Conservation (phyloP, 2,797 vertebrate genomes). For the Zalophus californianus region DNA sequence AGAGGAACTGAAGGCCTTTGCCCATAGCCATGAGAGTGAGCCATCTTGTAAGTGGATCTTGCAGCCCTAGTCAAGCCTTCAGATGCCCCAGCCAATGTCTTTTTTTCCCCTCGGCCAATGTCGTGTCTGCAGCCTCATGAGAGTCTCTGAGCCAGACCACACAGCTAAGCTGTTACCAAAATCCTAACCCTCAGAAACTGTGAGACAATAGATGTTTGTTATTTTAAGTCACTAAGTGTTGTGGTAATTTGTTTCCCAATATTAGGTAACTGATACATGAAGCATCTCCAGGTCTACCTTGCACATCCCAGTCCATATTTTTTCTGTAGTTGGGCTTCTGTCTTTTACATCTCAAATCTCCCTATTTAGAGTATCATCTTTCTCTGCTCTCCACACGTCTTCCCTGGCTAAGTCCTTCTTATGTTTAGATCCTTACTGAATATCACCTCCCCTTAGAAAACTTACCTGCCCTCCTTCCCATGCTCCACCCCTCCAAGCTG, state of each 20-base stretch:
- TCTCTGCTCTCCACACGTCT: background rate
- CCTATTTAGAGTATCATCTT: background rate
- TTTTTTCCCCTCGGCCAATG: background rate
- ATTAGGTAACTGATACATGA: background rate
- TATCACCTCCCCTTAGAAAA: background rate
- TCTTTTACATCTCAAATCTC: background rate
- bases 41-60: background rate
- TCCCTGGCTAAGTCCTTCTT: background rate
- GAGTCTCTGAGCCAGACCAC: background rate
- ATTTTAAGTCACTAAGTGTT: background rate
- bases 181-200: background rate
- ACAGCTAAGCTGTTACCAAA: background rate
- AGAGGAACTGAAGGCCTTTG: background rate
- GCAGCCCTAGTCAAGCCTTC: background rate
- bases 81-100: background rate
- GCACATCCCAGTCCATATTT: background rate
- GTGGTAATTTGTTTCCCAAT: background rate
- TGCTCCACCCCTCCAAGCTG: background rate
- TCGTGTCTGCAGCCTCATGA: background rate
- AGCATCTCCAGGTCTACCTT: background rate
- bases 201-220: background rate
- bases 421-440: background rate
- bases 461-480: background rate
- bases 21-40: background rate
- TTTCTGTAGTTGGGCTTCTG: background rate